These are phyloP conservation scores for Micromys minutus DNA, from an alignment of 2,113 vertebrate genomes.

Conservation along the genomic window DNA sequence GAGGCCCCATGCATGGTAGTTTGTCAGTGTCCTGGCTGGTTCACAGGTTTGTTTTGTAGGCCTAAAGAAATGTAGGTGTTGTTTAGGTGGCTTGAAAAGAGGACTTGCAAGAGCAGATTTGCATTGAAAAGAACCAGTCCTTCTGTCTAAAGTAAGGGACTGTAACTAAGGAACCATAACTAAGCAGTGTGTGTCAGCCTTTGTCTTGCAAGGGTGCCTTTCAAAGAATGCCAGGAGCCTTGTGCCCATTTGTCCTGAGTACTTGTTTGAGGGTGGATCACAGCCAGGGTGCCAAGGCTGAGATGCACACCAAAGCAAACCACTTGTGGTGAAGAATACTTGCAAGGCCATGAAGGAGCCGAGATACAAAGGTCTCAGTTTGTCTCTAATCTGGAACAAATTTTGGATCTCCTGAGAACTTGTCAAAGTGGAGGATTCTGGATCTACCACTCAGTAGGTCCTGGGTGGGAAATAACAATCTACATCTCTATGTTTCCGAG, in stretches of 20 bases:
- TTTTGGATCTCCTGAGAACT: not conserved
- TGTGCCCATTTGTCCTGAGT: not conserved
- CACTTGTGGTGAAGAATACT: not conserved
- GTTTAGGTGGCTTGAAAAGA: not conserved
- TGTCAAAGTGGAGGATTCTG: constrained; percentile 17
- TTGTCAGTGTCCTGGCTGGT: accelerated
- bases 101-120: not conserved
- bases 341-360: not conserved
- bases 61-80: not conserved
- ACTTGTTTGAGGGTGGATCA: not conserved
- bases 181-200: not conserved
- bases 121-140: not conserved
- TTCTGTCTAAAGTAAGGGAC: too few relatives aligned
- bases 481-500: not conserved
- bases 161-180: too few relatives aligned
- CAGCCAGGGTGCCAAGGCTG: not conserved
- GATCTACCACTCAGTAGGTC: not conserved
- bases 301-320: not conserved
- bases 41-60: not conserved
- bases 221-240: not conserved
- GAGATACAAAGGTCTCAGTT: not conserved
- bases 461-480: not conserved
- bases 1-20: not conserved
- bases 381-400: not conserved
- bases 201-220: not conserved